Evolutionary conservation across 1,140 invertebrate genomes (phyloP), one percentile per base, ranked within the genome.

Genomic region (Drosophila pachea): DNA sequence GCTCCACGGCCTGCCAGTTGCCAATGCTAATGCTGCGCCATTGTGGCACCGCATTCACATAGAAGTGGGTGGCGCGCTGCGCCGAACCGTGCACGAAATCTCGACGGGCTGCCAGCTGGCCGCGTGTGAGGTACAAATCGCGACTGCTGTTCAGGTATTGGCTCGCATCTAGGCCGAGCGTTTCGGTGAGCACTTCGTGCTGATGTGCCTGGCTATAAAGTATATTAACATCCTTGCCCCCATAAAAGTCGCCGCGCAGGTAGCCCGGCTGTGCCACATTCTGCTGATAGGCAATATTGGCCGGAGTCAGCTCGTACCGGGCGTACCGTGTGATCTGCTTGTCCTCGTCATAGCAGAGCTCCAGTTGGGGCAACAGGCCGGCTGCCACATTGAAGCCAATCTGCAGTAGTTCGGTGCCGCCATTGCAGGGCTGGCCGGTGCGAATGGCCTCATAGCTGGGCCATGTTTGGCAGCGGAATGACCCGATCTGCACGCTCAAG

Each of bases 1-100:
- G 56, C 75, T 92, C 91, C 12, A 91, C 68, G 2, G 71, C 74
- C 33, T 90, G 89, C 93, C 93, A 94, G 78, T 94, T 94, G 16
- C 91, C 92, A 40, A 89, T 91, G 64, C 92, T 92, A 52, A 93
- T 91, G n/a, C 90, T 91, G 43, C 93, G 91, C 93, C 93, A 94
- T 71, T 87, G 93, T 0, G 93, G 92, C 7, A 91, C 92, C 7
- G 90, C 90, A 79, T 94, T 94, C 5, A 92, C 90, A 76, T 92
- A 94, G 70, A 91, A 92, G 78, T 93, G 94, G 0, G 93, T 93
- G 2, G 92, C 89, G 0, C 91, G 90, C 74, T 94, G 93, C 16
- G 92, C 91, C 4, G 91, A 87, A 0, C 91, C 92, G 60, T 91
- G 93, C 1, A 94, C 89, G 49, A 92, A 92, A 78, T 94, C 93